phyloP scores from a whole-genome alignment of 2,113 vertebrate genomes.

The Leucopsar rothschildi region DNA sequence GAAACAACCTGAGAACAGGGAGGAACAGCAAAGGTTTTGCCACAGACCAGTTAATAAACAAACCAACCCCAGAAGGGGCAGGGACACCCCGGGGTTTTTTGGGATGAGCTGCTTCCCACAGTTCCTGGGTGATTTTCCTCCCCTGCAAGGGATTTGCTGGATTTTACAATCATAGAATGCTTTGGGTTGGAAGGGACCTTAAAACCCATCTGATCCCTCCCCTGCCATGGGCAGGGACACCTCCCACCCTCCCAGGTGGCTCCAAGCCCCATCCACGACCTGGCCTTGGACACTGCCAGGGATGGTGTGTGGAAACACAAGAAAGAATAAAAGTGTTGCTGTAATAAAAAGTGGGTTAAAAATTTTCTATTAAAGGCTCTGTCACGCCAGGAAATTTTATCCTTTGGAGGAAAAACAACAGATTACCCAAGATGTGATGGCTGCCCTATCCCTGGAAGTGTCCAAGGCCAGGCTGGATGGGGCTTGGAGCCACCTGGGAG shows the following conservation, averaged over 20 bases:
- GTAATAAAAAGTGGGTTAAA: too few relatives aligned
- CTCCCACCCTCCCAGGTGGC: neutral
- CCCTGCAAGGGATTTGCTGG: neutral
- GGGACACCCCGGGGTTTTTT: rapidly evolving
- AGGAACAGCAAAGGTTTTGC: neutral
- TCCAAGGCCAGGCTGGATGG: rapidly evolving
- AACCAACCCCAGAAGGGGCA: neutral
- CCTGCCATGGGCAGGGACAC: neutral
- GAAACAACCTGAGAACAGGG: neutral
- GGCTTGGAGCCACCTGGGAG: neutral
- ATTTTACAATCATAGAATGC: neutral
- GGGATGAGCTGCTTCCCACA: neutral
- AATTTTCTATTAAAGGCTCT: neutral
- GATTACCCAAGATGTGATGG: neutral
- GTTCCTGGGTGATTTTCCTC: neutral
- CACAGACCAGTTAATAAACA: neutral
- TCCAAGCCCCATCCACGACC: neutral
- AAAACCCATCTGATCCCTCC: neutral
- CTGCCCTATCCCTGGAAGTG: neutral
- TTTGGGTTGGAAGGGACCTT: neutral
- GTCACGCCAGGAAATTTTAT: rapidly evolving
- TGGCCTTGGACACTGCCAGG: neutral
- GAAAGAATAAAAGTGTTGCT: neutral
- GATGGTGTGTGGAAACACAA: neutral
- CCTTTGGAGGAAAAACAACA: neutral